A percentile compares a stretch with the other conserved stretches of the same genome.
phyloP scores from a whole-genome alignment of 1,140 invertebrate genomes.

The Bombyx mori region ASM3026992v2 NC_085124.1:2016001-2016500 shows the following conservation, averaged over 20 bases:
- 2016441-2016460: too few relatives aligned
- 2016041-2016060: conserved; percentile 48
- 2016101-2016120: conserved; percentile 33
- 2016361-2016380: too few relatives aligned
- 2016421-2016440: too few relatives aligned
- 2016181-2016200: conserved; percentile 42
- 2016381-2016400: too few relatives aligned
- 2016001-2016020: conserved; percentile 71
- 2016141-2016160: conserved; percentile 2
- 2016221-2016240: conserved; percentile 75
- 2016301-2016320: conserved; percentile 71
- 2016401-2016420: too few relatives aligned
- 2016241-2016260: conserved; percentile 80
- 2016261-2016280: conserved; percentile 73
- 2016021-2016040: conserved; percentile 53
- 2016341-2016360: background rate
- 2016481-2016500: too few relatives aligned
- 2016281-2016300: conserved; percentile 71
- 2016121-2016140: conserved; percentile 52
- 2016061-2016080: conserved; percentile 59
- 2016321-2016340: conserved; percentile 66
- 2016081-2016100: conserved; percentile 34
- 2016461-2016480: too few relatives aligned
- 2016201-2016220: conserved; percentile 49
- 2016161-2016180: conserved; percentile 54